These are phyloP conservation scores for Siniperca chuatsi DNA, from an alignment of 2,113 vertebrate genomes.

Conservation along the genomic window DNA sequence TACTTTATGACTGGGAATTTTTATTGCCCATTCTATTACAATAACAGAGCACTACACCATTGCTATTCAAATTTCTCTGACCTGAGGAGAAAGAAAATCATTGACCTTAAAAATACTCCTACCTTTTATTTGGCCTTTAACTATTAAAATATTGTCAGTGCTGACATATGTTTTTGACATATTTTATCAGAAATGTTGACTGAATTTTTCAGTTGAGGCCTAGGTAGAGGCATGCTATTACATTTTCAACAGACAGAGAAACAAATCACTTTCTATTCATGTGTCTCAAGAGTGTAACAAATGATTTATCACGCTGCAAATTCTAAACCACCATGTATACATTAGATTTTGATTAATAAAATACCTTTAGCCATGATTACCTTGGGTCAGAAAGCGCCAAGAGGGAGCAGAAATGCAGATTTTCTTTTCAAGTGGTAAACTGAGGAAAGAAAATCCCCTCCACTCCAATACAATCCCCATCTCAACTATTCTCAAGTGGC, in stretches of 20 bases:
- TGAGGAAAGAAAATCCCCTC: constrained; percentile 1
- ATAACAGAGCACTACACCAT: constrained; percentile 22
- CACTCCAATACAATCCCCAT: not conserved
- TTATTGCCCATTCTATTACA: constrained; percentile 33
- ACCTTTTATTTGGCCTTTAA: constrained; percentile 1
- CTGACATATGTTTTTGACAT: not conserved
- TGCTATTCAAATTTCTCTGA: constrained; percentile 19
- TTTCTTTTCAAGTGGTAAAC: constrained; percentile 35
- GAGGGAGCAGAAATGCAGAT: not conserved
- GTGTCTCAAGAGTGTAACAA: not conserved
- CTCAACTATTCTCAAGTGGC: not conserved
- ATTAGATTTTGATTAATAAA: constrained; percentile 9
- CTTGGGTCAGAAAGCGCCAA: constrained; percentile 2
- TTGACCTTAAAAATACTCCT: not conserved
- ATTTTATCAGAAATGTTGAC: constrained; percentile 6
- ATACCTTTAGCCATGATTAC: constrained; percentile 1
- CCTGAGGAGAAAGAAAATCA: not conserved
- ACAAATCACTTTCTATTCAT: not conserved
- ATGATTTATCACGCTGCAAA: constrained; percentile 26
- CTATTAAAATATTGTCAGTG: not conserved
- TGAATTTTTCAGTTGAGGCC: not conserved
- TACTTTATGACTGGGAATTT: constrained; percentile 24
- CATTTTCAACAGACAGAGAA: not conserved
- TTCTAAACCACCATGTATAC: not conserved
- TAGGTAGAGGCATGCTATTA: not conserved